phyloP scores from a whole-genome alignment of 2,113 vertebrate species.

The Perca flavescens region DNA sequence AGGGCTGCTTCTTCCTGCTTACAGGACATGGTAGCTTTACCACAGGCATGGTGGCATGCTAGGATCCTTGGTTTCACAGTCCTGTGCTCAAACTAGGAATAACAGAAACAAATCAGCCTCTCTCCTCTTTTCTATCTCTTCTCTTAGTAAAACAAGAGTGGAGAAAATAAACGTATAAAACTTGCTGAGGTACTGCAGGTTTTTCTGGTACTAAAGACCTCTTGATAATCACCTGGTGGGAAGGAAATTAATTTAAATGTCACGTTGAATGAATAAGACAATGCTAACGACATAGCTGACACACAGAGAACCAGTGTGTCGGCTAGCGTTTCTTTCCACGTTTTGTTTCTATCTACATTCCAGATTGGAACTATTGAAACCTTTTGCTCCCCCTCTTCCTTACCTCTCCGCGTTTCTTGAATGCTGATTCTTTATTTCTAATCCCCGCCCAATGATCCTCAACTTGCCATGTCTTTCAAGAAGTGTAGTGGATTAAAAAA shows the following conservation, averaged over 20 bases:
- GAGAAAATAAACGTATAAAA: conserved; percentile 21
- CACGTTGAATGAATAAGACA: conserved; percentile 53
- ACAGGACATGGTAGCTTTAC: conserved; percentile 22
- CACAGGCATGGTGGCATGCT: conserved; percentile 29
- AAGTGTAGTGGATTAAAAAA: conserved; percentile 68
- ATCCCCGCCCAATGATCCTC: conserved; percentile 39
- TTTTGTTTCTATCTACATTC: conserved; percentile 87
- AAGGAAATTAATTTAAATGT: conserved; percentile 35
- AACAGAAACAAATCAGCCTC: conserved; percentile 53
- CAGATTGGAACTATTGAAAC: conserved; percentile 80
- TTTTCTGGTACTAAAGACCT: conserved; percentile 83
- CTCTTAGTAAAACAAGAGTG: conserved; percentile 49
- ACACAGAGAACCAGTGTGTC: conserved; percentile 29
- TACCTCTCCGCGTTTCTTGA: conserved; percentile 72
- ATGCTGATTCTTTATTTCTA: conserved; percentile 72
- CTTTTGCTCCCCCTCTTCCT: conserved; percentile 46
- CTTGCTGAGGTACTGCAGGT: conserved; percentile 62
- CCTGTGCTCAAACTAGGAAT: conserved; percentile 66
- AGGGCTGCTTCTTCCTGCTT: conserved; percentile 33
- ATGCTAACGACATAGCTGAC: conserved; percentile 28
- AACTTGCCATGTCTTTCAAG: conserved; percentile 79
- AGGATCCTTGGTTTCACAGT: conserved; percentile 67
- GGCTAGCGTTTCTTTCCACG: conserved; percentile 46
- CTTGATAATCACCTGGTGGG: conserved; percentile 30
- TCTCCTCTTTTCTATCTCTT: conserved; percentile 71